Evolutionary conservation across 2,113 vertebrate genomes (phyloP), one percentile per base, ranked within the genome.

Genomic region (Hydrochoerus hydrochaeris): DNA sequence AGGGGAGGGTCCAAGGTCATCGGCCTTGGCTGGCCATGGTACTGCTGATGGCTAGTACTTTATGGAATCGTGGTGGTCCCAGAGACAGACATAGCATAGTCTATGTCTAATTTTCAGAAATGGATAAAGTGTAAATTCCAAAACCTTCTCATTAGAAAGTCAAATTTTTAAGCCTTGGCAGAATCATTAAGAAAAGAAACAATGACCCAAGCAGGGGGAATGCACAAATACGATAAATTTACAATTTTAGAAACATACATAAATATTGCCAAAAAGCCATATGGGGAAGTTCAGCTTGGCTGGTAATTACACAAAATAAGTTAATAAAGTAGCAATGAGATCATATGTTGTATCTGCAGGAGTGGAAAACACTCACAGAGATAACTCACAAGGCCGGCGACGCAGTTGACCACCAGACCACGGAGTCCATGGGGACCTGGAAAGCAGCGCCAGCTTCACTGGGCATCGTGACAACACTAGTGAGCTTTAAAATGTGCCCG

Each of bases 171-270:
- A 94, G 54, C 60, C 28, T 32, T 81, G 5, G 60, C 38, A 87
- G 62, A 89, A 78, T 89, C 77, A 80, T 85, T 91, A 95, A 73
- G 77, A 67, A 94, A 86, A 84, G 60, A 96, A 87, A 32, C 82
- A 85, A 46, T 1, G 41, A 0, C 7, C 5, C 60, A 35, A 54
- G 7, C 41, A 26, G 17, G 1, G 13, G 9, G 81, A 82, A 67
- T 26, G 44, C 49, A 90, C 49, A 90, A 97, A 63, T 91, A 96
- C 78, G 71, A 7, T 60, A 82, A 95, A 58, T 19, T 93, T 84
- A 78, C 19, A 94, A 75, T 92, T 71, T 92, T 85, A 90, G 81
- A 95, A 97, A 90, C 8, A 78, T 60, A 94, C 88, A 88, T 71
- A 85, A 90, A 92, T 52, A 73, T 13, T 86, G 63, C 90, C 38